Evolutionary conservation across 2,888 invertebrate genomes (phyloP).

Genomic region (Acrocyrtus sp.): DNA sequence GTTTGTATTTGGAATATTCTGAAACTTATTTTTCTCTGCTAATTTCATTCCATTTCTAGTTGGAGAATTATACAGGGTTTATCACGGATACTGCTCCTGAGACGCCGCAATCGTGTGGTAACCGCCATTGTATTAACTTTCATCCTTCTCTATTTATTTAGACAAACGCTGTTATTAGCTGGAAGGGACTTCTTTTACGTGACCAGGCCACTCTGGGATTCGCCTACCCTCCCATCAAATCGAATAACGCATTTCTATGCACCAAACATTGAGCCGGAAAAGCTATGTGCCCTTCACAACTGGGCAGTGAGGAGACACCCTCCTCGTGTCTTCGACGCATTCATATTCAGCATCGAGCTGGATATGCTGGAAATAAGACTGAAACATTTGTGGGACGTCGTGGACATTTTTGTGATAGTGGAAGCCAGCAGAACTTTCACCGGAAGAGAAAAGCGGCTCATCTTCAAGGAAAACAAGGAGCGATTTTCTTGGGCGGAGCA

Average conservation of each 20-base stretch:
- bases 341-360: conserved; percentile 52
- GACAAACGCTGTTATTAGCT: conserved; percentile 3
- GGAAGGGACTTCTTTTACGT: conserved; percentile 45
- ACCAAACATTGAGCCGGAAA: not conserved
- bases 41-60: no score
- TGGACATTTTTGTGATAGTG: conserved; percentile 74
- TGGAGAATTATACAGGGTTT: no score
- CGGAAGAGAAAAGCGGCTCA: conserved; percentile 64
- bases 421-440: conserved; percentile 65
- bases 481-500: conserved; percentile 52
- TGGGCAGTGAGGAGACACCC: conserved; percentile 23
- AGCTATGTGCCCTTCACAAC: conserved; percentile 34
- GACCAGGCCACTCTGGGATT: conserved; percentile 52
- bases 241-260: conserved; percentile 48
- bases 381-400: conserved; percentile 71
- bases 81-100: no score
- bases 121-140: not conserved
- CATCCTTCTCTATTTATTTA: not conserved
- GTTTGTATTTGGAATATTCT: not conserved
- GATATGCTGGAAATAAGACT: conserved; percentile 70
- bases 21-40: no score
- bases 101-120: not conserved
- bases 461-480: conserved; percentile 68
- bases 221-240: conserved; percentile 16
- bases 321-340: conserved; percentile 43